These are phyloP conservation scores for Malacoctenus gilli DNA, from an alignment of 2,797 vertebrate species.

Conservation along the genomic window DNA sequence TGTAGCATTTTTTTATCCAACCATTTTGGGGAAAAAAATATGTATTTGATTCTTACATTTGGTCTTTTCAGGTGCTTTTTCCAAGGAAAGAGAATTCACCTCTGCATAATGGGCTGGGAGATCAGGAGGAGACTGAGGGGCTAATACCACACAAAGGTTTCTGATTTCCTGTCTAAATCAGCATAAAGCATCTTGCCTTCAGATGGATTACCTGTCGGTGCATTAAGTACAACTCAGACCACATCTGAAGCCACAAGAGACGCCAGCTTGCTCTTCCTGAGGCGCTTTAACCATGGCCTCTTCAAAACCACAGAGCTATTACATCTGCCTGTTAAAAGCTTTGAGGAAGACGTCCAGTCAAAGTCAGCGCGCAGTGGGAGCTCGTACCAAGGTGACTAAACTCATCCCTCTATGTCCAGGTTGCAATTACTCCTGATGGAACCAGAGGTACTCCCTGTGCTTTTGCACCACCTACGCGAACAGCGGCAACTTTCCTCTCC, in stretches of 20 bases:
- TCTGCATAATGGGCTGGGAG: slow-evolving; percentile 65
- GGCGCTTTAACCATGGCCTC: slow-evolving; percentile 71
- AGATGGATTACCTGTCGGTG: slow-evolving; percentile 83
- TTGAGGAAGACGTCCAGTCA: slow-evolving; percentile 73
- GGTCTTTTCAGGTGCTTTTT: slow-evolving; percentile 24
- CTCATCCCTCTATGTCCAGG: slow-evolving; percentile 55
- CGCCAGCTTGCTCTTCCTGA: slow-evolving; percentile 70
- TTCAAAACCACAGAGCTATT: slow-evolving; percentile 82
- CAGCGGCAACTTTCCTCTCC: slow-evolving; percentile 26
- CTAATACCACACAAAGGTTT: slow-evolving; percentile 69
- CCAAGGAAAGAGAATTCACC: slow-evolving; percentile 49
- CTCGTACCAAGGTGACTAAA: slow-evolving; percentile 73
- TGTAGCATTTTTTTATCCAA: too few relatives aligned
- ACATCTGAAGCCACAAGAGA: slow-evolving; percentile 80
- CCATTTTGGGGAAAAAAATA: too few relatives aligned
- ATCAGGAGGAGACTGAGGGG: slow-evolving; percentile 64
- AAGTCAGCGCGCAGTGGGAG: slow-evolving; percentile 64
- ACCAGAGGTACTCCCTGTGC: neutral
- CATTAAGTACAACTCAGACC: slow-evolving; percentile 83
- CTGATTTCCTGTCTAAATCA: slow-evolving; percentile 81
- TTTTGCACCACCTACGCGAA: slow-evolving; percentile 18
- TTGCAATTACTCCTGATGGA: slow-evolving; percentile 36
- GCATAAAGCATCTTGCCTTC: slow-evolving; percentile 76
- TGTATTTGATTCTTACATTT: neutral
- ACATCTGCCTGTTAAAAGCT: slow-evolving; percentile 84